These are phyloP conservation scores for Hydractinia echinata DNA, from an alignment of 30 jellyfish, hydroid and myxozoan genomes.

Conservation along the genomic window DNA sequence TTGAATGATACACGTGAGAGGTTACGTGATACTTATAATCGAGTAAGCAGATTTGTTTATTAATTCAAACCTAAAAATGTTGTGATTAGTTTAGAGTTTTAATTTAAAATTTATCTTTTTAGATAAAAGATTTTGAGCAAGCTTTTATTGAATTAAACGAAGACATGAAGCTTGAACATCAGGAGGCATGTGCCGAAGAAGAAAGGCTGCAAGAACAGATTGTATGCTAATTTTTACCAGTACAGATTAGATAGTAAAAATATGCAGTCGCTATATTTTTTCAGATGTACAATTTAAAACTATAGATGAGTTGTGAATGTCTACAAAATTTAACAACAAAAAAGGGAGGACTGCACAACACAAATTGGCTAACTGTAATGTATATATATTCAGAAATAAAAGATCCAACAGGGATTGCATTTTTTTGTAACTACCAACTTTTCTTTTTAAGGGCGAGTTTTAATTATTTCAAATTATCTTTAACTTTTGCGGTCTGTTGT, in stretches of 20 bases:
- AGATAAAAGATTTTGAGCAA: constrained; percentile 61
- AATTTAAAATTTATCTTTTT: background rate
- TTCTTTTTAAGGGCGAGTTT: too few relatives aligned
- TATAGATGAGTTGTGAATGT: too few relatives aligned
- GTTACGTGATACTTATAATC: constrained; percentile 21
- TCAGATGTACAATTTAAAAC: background rate
- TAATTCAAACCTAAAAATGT: background rate
- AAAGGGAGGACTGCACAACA: too few relatives aligned
- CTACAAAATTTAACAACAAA: too few relatives aligned
- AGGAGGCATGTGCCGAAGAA: constrained; percentile 47
- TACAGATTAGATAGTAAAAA: background rate
- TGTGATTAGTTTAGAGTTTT: background rate
- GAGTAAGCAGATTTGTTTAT: background rate
- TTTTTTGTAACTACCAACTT: too few relatives aligned
- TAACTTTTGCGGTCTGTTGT: too few relatives aligned
- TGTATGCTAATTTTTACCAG: constrained; percentile 34
- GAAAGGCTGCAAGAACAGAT: constrained; percentile 45
- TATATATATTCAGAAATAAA: too few relatives aligned
- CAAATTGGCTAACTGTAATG: too few relatives aligned
- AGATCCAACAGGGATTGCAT: too few relatives aligned
- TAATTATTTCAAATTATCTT: too few relatives aligned
- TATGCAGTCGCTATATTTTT: background rate
- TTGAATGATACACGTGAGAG: constrained; percentile 69
- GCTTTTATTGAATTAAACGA: constrained; percentile 61
- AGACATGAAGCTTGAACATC: constrained; percentile 73